Evolutionary conservation across 2,797 vertebrate genomes (phyloP).

Genomic region (Glossophaga mutica): DNA sequence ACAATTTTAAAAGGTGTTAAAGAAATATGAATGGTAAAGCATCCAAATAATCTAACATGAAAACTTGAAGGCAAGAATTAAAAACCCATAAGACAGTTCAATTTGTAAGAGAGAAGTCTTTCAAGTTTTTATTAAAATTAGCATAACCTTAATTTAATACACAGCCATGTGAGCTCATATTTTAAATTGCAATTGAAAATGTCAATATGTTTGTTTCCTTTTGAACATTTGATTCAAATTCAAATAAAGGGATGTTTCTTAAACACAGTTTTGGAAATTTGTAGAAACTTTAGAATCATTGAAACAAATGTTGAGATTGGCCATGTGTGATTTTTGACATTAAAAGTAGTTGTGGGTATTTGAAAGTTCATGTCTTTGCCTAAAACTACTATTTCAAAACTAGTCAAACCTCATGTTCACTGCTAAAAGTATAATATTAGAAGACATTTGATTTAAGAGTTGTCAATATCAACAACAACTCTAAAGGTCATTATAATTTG

Average conservation of each 20-base stretch:
- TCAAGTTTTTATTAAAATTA: background rate
- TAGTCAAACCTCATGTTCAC: conserved; percentile 51
- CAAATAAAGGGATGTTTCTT: background rate
- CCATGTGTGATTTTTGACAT: conserved; percentile 68
- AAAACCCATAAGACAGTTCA: background rate
- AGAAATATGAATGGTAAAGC: background rate
- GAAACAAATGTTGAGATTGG: conserved; percentile 19
- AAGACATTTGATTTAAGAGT: conserved; percentile 54
- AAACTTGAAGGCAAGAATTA: background rate
- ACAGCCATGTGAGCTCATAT: background rate
- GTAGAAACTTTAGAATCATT: conserved; percentile 23
- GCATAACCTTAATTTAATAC: background rate
- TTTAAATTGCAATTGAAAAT: conserved; percentile 16
- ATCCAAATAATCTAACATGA: background rate
- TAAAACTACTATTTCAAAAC: conserved; percentile 59
- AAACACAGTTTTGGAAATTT: conserved; percentile 15
- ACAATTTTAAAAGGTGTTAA: background rate
- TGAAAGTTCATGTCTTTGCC: conserved; percentile 63
- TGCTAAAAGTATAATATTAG: conserved; percentile 52
- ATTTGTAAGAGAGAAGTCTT: background rate
- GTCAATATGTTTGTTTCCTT: background rate
- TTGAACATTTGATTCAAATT: background rate
- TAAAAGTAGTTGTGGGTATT: conserved; percentile 62
- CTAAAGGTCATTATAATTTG: conserved; percentile 66
- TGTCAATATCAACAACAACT: conserved; percentile 68